Base-by-base conservation (phyloP, 1,140 invertebrate species). In the Achatina immaculata region DNA sequence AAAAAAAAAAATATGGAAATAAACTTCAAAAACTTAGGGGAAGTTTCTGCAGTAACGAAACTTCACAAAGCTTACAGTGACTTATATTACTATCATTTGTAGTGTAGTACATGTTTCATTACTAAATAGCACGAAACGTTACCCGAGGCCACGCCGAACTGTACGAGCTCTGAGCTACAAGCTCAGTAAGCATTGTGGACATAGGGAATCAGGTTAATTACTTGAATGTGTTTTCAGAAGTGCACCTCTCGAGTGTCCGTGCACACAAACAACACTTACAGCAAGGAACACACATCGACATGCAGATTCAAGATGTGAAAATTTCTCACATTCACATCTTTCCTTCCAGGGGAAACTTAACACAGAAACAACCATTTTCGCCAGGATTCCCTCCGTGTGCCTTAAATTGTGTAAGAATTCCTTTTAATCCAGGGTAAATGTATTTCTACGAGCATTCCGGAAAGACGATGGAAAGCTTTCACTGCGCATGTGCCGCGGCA, bases 311-410 rank as follows among this genome's bases (percentile, higher is more conserved):
- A 19, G 48, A 55, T 55, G 48, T 24, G 48, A 6, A 9, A 55
- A 55, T 1, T 42, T 71, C 42, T 31, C 38, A 71, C 1, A 71
- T 71, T 71, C 38, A 71, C 38, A n/a, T n/a, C n/a, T n/a, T n/a
- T 62, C 16, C 58, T 4, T 28, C 28, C 28, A 6, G n/a, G n/a
- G 68, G 24, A 71, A 45, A 71, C 68, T 40, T 40, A 71, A 24
- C 68, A 71, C 19, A 42, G 68, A 42, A 71, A 62, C 58, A 34
- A 31, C 58, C n/a, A 62, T 62, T 71, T 71, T 40, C n/a, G 42
- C 36, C 6, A 40, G 40, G 24, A 71, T 45, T 71, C 42, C 68
- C 68, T 1, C 34, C 40, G 3, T 3, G 24, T 14, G 38, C n/a
- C 68, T 31, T 24, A 71, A 45, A 42, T 16, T 71, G 38, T 24